Evolutionary conservation across 2,797 vertebrate genomes (phyloP), one percentile per base, ranked within the genome.

Genomic region (Sebastes umbrosus): DNA sequence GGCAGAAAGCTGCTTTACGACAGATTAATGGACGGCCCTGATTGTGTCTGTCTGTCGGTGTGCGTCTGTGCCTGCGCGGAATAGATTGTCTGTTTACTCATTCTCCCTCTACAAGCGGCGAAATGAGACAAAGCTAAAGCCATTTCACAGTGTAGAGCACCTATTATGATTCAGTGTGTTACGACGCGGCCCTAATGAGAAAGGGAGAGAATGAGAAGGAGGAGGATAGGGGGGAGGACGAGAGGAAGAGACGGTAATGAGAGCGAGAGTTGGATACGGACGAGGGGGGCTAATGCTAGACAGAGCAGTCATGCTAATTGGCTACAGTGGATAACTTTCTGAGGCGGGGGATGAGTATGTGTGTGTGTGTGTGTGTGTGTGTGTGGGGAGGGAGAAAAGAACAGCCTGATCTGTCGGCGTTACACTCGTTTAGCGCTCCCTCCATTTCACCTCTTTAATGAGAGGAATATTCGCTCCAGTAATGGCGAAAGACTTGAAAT

Each of bases 301-400:
- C 89, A 78, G 81, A 85, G 87, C 90, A 92, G 89, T 93, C 91
- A 91, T 92, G 93, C 91, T 94, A 94, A 95, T 94, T 95, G 93
- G 93, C 90, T 92, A 90, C 90, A 93, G 91, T 90, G 87, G 91
- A 87, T 94, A 92, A 90, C 86, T 94, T 93, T 94, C 88, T 90
- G 89, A 86, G 74, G 87, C 58, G 13, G 69, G 74, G 62, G 54
- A 57, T 73, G 82, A 55, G 78, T 55, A 36, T 32, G 31, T 12
- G 34, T 36, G 34, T 36, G 11, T 36, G 34, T 36, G 34, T 36
- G 34, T 36, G 34, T 13, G 34, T 32, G 32, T 36, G 36, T 12
- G 34, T 36, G 34, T 36, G 20, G 46, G 70, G 39, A 16, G 39
- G 34, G 77, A 39, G 24, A 87, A 85, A 83, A 84, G 87, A 83